These are phyloP conservation scores for Drosophila ananassae DNA, from an alignment of 1,140 invertebrate species.

Conservation along the genomic window DNA sequence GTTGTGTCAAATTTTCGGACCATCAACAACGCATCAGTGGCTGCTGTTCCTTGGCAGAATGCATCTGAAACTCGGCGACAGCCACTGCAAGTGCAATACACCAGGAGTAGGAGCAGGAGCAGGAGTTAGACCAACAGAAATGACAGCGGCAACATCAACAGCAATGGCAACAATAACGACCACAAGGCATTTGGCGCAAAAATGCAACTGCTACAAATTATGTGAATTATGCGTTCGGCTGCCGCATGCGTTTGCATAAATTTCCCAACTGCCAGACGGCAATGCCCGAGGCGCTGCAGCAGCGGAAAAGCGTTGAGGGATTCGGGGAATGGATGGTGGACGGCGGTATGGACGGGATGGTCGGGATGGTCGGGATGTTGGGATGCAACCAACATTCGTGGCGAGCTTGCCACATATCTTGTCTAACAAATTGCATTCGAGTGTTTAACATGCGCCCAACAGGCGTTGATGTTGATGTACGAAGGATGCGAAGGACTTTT, in stretches of 20 bases:
- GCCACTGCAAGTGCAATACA: slow-evolving; percentile 27
- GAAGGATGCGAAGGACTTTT: slow-evolving; percentile 79
- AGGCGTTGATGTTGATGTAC: slow-evolving; percentile 79
- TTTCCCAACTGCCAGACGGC: slow-evolving; percentile 71
- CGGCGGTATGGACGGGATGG: slow-evolving; percentile 18
- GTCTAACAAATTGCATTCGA: slow-evolving; percentile 82
- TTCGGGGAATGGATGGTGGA: background rate
- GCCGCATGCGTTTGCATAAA: slow-evolving; percentile 81
- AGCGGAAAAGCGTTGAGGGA: slow-evolving; percentile 18
- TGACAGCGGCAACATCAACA: slow-evolving; percentile 31
- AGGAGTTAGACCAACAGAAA: background rate
- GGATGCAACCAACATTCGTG: slow-evolving; percentile 39
- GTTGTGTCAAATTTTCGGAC: slow-evolving; percentile 73
- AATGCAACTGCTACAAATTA: slow-evolving; percentile 80
- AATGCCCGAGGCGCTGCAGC: slow-evolving; percentile 49
- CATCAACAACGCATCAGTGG: slow-evolving; percentile 78
- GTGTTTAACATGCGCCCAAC: slow-evolving; percentile 82
- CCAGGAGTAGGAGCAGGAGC: slow-evolving; percentile 15
- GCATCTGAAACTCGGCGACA: slow-evolving; percentile 44
- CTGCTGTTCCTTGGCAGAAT: slow-evolving; percentile 40
- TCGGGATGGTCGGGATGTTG: background rate
- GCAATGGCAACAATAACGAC: slow-evolving; percentile 43
- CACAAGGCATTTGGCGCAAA: slow-evolving; percentile 73
- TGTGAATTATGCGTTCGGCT: slow-evolving; percentile 81
- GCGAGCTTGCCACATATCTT: slow-evolving; percentile 76